Conservation (phyloP, 1,140 invertebrate genomes). For the Tetragnatha versicolor region DNA sequence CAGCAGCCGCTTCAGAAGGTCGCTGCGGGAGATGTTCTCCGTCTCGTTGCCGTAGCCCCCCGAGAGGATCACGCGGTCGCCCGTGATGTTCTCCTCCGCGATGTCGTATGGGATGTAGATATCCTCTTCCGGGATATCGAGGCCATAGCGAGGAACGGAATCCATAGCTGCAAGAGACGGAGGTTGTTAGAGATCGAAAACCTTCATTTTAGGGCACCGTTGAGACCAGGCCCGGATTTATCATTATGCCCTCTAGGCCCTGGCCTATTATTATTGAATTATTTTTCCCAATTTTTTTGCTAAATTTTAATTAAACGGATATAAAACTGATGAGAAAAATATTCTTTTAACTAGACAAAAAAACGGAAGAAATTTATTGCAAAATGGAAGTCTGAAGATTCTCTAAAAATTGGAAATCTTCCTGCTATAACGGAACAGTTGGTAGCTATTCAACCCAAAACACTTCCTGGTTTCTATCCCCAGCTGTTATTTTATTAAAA, state of each 20-base stretch:
- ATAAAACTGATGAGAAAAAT: neutral
- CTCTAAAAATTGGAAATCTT: neutral
- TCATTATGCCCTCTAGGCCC: neutral
- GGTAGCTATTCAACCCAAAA: no score
- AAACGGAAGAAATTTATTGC: no score
- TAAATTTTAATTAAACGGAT: neutral
- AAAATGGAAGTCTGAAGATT: neutral
- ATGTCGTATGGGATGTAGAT: constrained; percentile 18
- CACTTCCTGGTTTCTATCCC: no score
- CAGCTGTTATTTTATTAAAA: no score
- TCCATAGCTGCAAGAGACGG: constrained; percentile 30
- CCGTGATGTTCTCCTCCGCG: constrained; percentile 7
- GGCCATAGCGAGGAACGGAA: constrained; percentile 13
- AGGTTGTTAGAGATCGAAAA: neutral
- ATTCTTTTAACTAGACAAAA: neutral
- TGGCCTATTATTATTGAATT: neutral
- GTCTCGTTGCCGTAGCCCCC: constrained; percentile 12
- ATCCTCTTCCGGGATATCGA: constrained; percentile 20
- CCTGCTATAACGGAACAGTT: no score
- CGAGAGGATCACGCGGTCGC: neutral
- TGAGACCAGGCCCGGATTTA: neutral
- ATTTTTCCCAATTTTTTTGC: neutral
- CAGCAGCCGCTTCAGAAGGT: constrained; percentile 45
- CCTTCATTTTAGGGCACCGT: neutral
- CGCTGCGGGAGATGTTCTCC: constrained; percentile 36